Evolutionary conservation across 2,797 vertebrate genomes (phyloP), one percentile per base, ranked within the genome.

Genomic region (Manis pentadactyla): DNA sequence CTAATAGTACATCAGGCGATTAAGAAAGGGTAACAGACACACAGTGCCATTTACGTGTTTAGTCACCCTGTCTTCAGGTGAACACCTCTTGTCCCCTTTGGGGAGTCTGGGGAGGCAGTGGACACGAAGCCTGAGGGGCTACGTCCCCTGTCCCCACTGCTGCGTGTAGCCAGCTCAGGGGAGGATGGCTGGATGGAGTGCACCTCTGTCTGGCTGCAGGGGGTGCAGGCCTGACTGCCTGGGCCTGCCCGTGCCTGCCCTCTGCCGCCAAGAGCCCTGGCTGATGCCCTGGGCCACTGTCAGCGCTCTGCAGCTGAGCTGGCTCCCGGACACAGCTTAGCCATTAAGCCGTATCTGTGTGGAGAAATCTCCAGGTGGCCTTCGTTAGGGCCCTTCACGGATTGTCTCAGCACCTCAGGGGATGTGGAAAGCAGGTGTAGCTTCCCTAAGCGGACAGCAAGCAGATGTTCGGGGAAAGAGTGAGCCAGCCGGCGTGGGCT

Each of bases 381-480:
- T 91, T 95, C 95, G 57, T 93, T 69, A 96, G 4, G 78, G 61
- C 57, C 69, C 21, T 75, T 84, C 79, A 29, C 0, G 0, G 51
- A 49, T 53, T 39, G 37, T 71, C 74, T 83, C 83, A 93, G 18
- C 61, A 37, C 53, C 78, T 61, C 23, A 34, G 34, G 73, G 88
- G 86, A 88, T 75, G 66, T 6, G 18, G 69, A 86, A 95, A 78
- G 87, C 92, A 69, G 66, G 77, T 84, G 34, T 68, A 49, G 39
- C 42, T 84, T 82, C 71, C 95, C 39, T 59, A 85, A 94, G 37
- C 51, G 95, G 94, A 94, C 86, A 96, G 94, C 27, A 49, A 53
- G 73, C 75, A 95, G 91, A 74, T 95, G 97, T 90, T 69, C 92
- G 94, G 74, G 59, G 93, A 93, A 46, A 61, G 61, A 91, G 84